Conservation (phyloP, 2,888 invertebrate species). For the Aphodius granarius region DNA sequence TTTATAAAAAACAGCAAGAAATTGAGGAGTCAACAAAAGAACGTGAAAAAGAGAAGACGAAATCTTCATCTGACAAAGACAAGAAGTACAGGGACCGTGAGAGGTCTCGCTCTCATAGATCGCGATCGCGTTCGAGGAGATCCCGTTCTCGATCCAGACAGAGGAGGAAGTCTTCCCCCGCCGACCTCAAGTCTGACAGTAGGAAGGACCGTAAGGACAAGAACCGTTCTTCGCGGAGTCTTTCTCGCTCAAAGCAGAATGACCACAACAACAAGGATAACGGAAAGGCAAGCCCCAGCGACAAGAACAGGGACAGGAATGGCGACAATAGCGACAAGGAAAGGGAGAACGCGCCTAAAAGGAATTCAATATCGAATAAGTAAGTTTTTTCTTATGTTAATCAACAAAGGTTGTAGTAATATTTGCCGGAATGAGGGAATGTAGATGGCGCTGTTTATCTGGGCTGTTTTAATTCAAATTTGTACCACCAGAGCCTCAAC, state of each 20-base stretch:
- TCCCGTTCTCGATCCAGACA: conserved; percentile 44
- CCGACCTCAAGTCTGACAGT: conserved; percentile 36
- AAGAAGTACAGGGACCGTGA: conserved; percentile 56
- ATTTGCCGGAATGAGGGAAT: background rate
- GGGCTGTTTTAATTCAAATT: no score
- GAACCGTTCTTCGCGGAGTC: conserved; percentile 34
- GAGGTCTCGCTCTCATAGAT: conserved; percentile 47
- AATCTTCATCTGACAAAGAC: conserved; percentile 50
- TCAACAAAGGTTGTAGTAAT: no score
- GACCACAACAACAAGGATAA: conserved; percentile 50
- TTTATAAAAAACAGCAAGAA: conserved; percentile 53
- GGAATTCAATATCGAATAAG: conserved; percentile 21
- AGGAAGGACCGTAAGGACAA: conserved; percentile 39
- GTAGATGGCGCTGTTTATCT: no score
- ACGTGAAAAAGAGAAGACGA: conserved; percentile 53
- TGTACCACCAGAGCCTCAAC: no score
- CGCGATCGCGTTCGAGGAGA: conserved; percentile 39
- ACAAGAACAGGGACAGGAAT: conserved; percentile 26
- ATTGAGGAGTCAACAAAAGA: conserved; percentile 47
- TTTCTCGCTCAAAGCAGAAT: conserved; percentile 40
- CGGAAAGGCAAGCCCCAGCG: conserved; percentile 49
- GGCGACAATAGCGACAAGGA: conserved; percentile 40
- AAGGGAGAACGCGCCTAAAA: conserved; percentile 37
- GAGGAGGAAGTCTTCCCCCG: conserved; percentile 34
- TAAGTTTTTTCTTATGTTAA: conserved; percentile 13